Evolutionary conservation across 2,797 vertebrate species (phyloP).

Genomic region (Arnoldichthys spilopterus): DNA sequence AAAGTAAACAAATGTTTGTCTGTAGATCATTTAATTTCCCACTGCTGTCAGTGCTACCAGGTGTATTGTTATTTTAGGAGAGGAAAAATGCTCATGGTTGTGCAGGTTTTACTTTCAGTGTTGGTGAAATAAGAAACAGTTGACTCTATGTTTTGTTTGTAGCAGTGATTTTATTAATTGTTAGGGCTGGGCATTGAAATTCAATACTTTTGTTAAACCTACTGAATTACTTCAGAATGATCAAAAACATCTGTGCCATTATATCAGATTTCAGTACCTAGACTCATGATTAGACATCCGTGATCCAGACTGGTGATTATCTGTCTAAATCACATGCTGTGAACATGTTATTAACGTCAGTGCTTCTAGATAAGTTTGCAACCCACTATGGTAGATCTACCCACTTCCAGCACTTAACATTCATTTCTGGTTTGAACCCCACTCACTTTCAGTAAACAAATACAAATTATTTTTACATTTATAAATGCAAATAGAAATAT

Average conservation of each 20-base stretch:
- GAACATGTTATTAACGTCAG: constrained; percentile 1
- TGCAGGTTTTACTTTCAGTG: constrained; percentile 8
- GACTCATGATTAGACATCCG: too few relatives aligned
- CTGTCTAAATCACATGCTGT: not conserved
- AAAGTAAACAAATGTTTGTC: constrained; percentile 58
- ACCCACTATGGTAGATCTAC: not conserved
- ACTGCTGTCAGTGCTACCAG: constrained; percentile 34
- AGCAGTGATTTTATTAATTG: not conserved
- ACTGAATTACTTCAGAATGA: not conserved
- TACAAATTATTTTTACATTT: too few relatives aligned
- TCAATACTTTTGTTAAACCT: not conserved
- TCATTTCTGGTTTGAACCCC: not conserved
- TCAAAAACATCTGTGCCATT: not conserved
- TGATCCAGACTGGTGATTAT: not conserved
- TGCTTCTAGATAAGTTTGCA: not conserved
- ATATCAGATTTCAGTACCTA: too few relatives aligned
- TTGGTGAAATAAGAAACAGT: not conserved
- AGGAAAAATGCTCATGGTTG: constrained; percentile 27
- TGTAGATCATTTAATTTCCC: constrained; percentile 57
- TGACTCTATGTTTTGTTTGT: not conserved
- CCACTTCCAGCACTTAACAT: not conserved
- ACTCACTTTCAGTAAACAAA: not conserved
- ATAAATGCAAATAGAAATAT: not conserved
- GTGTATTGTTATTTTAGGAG: constrained; percentile 34
- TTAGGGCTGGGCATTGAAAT: not conserved